These are phyloP conservation scores for Chymomyza procnemis DNA, from an alignment of 2,888 invertebrate genomes.

Conservation along the genomic window DNA sequence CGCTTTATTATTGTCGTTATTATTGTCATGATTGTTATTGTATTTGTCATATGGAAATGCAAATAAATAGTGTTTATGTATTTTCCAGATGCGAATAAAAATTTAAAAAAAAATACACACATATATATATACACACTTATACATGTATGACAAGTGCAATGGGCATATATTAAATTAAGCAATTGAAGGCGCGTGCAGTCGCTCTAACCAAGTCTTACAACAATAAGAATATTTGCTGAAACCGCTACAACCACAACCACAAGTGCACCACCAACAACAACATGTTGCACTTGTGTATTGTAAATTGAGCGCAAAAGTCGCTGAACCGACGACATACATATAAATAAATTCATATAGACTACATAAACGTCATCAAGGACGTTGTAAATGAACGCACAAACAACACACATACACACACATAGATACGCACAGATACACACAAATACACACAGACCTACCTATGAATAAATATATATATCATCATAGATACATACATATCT, in stretches of 20 bases:
- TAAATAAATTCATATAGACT: not conserved
- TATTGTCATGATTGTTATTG: constrained; percentile 15
- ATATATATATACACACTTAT: not conserved
- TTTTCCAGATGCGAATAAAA: too few species aligned
- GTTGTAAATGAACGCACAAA: not conserved
- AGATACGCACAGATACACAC: not conserved
- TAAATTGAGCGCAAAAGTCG: constrained; percentile 28
- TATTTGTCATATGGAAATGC: not conserved
- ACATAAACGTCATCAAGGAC: not conserved
- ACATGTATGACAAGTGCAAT: not conserved
- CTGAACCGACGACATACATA: constrained; percentile 15
- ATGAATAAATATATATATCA: not conserved
- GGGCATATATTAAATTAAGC: constrained; percentile 31
- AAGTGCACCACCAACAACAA: not conserved
- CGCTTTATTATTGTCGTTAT: constrained; percentile 13
- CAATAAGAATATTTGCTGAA: not conserved
- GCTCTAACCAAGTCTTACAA: not conserved
- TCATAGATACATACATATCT: not conserved
- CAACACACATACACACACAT: not conserved
- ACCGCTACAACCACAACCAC: not conserved
- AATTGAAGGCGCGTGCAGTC: constrained; percentile 26
- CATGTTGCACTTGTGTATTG: not conserved
- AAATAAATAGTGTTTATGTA: not conserved
- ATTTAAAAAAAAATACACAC: too few species aligned
- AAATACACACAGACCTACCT: not conserved